Base-by-base conservation (phyloP, 2,888 invertebrate species). In the Drosophila rubida region DNA sequence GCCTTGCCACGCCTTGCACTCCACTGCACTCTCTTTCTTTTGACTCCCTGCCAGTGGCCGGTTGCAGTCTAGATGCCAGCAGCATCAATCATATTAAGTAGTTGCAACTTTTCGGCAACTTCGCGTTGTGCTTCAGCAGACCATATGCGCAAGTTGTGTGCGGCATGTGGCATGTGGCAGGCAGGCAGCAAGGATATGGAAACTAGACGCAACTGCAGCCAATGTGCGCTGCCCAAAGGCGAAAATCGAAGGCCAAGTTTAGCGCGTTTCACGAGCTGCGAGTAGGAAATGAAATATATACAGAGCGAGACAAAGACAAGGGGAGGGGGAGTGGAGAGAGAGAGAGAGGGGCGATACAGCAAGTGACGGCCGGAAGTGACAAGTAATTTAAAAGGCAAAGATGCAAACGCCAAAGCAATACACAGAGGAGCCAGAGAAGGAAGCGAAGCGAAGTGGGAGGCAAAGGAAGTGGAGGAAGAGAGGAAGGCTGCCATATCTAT, bases 321-420 rank as follows among this genome's bases (percentile, higher is more conserved):
- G 32, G 30, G 14, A 11, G 25, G 27, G 30, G 19, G 3, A 19
- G 16, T n/a, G 4, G 14, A 25, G 27, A 23, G 19, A n/a, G 46
- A 7, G 19, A 42, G 49, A 35, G 19, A 19, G 7, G 4, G 4
- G 1, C 13, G 45, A 19, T 11, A 35, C 16, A n/a, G 27, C 23
- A n/a, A 37, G 27, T 45, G 58, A 19, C 48, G 19, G 22, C 57
- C 72, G 70, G 67, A 78, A 87, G 81, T 78, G 71, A 62, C 85
- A 85, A 65, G 79, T 73, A 78, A 84, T 75, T 84, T 75, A 57
- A 72, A 61, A 44, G 54, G 70, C 53, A 48, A 61, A 62, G 55
- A 61, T 67, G 62, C 46, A 42, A 48, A 22, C 14, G 41, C 13
- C 41, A 19, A 32, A 46, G 19, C 9, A 7, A 19, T 6, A 27